Conservation (phyloP, 2,797 vertebrate species). For the Helarctos malayanus region DNA sequence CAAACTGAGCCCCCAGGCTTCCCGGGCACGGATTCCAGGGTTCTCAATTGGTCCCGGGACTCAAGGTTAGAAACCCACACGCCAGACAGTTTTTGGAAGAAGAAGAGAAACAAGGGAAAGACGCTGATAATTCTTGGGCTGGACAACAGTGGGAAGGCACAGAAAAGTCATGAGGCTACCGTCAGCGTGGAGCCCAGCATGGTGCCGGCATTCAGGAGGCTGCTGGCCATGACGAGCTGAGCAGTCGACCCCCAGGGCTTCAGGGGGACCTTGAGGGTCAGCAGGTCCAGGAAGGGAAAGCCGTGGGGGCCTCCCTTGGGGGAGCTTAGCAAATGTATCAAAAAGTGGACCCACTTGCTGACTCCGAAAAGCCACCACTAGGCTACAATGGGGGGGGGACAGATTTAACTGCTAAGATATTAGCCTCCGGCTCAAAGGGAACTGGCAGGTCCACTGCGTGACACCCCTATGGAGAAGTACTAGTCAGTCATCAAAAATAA, state of each 20-base stretch:
- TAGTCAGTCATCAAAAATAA: neutral
- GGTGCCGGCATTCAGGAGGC: neutral
- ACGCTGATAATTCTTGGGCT: fast-evolving
- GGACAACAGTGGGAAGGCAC: fast-evolving
- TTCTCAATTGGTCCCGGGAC: neutral
- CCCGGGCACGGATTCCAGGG: neutral
- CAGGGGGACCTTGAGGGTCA: fast-evolving
- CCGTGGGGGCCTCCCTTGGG: neutral
- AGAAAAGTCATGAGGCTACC: fast-evolving
- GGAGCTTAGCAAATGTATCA: too few relatives aligned
- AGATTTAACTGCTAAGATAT: neutral
- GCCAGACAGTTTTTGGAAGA: neutral
- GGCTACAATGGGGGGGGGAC: fast-evolving
- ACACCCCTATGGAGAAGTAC: neutral
- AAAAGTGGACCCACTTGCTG: neutral
- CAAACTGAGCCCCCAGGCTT: neutral
- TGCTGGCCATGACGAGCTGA: fast-evolving
- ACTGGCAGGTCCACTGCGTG: too few relatives aligned
- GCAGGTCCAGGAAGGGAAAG: fast-evolving
- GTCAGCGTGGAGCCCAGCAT: fast-evolving
- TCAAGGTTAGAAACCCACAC: neutral
- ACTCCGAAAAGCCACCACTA: neutral
- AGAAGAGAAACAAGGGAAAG: neutral
- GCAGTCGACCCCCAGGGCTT: neutral
- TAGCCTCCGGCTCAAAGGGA: neutral